Conservation (phyloP, 2,888 invertebrate genomes). For the Leptarthrus brevirostris region DNA sequence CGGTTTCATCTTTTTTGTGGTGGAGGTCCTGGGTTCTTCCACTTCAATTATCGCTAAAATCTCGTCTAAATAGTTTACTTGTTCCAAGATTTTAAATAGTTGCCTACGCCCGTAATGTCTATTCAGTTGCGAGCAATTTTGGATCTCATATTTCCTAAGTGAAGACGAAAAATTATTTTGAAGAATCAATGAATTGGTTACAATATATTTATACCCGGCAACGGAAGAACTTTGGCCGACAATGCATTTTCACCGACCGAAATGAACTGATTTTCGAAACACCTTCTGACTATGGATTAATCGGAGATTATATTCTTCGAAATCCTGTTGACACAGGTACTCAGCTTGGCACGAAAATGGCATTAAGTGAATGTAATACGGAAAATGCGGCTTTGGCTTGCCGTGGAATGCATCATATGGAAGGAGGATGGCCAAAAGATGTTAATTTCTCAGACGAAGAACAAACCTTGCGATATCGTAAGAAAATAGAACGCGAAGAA, state of each 20-base stretch:
- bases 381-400: slow-evolving; percentile 61
- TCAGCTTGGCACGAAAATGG: slow-evolving; percentile 70
- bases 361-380: slow-evolving; percentile 60
- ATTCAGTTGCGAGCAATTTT: no score
- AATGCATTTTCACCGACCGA: slow-evolving; percentile 77
- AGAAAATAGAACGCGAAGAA: slow-evolving; percentile 85
- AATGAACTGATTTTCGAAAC: slow-evolving; percentile 75
- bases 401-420: slow-evolving; percentile 77
- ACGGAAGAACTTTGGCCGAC: slow-evolving; percentile 78
- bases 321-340: slow-evolving; percentile 72
- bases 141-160: not conserved
- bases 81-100: not conserved
- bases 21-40: no score
- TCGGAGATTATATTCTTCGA: slow-evolving; percentile 69
- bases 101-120: not conserved
- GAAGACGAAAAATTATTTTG: not conserved
- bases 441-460: slow-evolving; percentile 75
- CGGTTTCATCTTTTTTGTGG: no score
- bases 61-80: no score
- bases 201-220: slow-evolving; percentile 65
- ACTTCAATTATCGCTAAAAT: no score
- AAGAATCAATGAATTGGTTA: slow-evolving; percentile 49
- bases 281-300: slow-evolving; percentile 70
- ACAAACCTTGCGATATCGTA: slow-evolving; percentile 77
- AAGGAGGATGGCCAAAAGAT: slow-evolving; percentile 89